phyloP scores from a whole-genome alignment of 1,140 invertebrate species.

The Drosophila nigromelanica region DNA sequence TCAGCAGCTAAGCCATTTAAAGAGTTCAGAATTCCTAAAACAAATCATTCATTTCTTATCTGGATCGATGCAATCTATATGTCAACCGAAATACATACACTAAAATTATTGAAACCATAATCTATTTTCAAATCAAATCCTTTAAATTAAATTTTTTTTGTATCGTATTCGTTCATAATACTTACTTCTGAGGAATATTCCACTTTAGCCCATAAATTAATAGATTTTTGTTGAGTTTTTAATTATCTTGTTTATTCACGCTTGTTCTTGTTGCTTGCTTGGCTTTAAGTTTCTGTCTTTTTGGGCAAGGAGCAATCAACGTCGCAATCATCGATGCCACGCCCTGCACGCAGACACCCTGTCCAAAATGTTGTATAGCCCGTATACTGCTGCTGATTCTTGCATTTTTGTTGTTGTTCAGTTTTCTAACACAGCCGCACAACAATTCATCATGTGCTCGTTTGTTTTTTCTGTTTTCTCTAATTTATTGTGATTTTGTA shows the following conservation, averaged over 20 bases:
- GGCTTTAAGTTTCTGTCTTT: neutral
- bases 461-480: slow-evolving; percentile 27
- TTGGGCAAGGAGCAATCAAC: slow-evolving; percentile 23
- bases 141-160: too few species aligned
- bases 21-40: too few species aligned
- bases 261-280: slow-evolving; percentile 39
- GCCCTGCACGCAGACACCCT: neutral
- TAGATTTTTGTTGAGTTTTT: slow-evolving; percentile 17
- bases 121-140: too few species aligned
- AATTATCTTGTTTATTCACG: slow-evolving; percentile 44
- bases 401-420: slow-evolving; percentile 7
- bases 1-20: too few species aligned
- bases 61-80: too few species aligned
- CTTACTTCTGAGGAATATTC: too few species aligned
- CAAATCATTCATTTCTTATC: too few species aligned
- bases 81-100: too few species aligned
- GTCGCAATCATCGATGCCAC: neutral
- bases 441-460: slow-evolving; percentile 1
- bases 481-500: slow-evolving; percentile 25
- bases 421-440: slow-evolving; percentile 14
- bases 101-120: too few species aligned
- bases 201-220: too few species aligned
- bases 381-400: slow-evolving; percentile 1
- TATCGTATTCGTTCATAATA: too few species aligned
- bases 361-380: neutral